A percentile compares a stretch with the other conserved stretches of the same genome.
phyloP scores from a whole-genome alignment of 2,797 vertebrate genomes.

The Pachyuromys duprasi region DNA sequence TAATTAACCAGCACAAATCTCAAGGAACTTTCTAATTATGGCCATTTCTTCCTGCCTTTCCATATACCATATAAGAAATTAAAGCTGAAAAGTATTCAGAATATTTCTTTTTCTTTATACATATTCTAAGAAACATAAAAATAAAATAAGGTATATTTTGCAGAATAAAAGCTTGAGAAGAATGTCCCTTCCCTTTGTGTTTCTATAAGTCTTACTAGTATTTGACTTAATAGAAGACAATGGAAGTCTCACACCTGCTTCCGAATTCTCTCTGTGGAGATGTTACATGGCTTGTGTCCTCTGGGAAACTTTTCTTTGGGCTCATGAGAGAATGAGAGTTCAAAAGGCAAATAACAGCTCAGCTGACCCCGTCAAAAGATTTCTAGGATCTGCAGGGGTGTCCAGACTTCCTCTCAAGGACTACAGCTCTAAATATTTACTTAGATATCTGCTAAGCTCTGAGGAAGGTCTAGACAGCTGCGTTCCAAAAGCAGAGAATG shows the following conservation, averaged over 20 bases:
- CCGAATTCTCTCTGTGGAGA: background rate
- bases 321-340: conserved; percentile 15
- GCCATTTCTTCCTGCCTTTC: background rate
- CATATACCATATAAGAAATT: conserved; percentile 32
- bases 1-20: background rate
- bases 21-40: conserved; percentile 28
- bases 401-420: conserved; percentile 32
- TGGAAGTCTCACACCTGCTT: conserved; percentile 7
- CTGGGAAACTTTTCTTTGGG: background rate
- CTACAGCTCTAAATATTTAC: background rate
- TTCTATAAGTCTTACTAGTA: conserved; percentile 37
- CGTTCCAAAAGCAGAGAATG: conserved; percentile 1
- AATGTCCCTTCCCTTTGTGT: conserved; percentile 19
- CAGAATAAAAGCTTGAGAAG: background rate
- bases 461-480: conserved; percentile 1
- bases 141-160: background rate
- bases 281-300: background rate
- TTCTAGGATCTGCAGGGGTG: background rate
- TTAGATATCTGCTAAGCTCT: background rate
- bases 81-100: conserved; percentile 49
- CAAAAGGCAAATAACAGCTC: conserved; percentile 45
- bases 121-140: conserved; percentile 40
- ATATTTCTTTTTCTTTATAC: conserved; percentile 37
- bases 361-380: background rate
- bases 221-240: background rate